A percentile compares a stretch with the other conserved stretches of the same genome.
Evolutionary conservation across 2,113 vertebrate species (phyloP).

Genomic region (Pycnonotus jocosus): DNA sequence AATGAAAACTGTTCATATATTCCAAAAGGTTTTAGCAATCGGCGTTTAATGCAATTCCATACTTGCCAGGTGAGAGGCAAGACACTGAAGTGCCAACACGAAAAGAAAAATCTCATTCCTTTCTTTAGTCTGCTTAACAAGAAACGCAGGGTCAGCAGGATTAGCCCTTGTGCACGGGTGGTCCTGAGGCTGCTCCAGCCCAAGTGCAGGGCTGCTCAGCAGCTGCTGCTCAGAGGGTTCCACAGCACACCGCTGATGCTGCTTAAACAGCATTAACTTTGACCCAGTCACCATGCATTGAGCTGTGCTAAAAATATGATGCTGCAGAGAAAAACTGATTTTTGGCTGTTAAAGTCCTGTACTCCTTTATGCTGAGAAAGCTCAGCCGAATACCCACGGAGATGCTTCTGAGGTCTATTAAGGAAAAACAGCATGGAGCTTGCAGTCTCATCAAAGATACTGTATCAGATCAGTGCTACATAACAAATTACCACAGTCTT

Average conservation of each 20-base stretch:
- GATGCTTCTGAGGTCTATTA: constrained; percentile 16
- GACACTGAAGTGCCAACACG: not conserved
- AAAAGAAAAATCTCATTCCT: not conserved
- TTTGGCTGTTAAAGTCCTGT: not conserved
- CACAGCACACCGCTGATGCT: not conserved
- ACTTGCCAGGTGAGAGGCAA: not conserved
- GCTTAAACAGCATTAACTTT: not conserved
- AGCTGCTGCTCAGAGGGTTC: not conserved
- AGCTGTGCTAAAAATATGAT: not conserved
- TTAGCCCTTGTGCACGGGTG: not conserved
- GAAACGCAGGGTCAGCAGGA: not conserved
- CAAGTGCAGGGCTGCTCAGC: not conserved
- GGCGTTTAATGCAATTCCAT: not conserved
- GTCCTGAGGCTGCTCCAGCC: not conserved
- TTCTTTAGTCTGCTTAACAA: not conserved
- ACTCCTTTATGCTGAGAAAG: not conserved
- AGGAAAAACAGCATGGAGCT: constrained; percentile 31
- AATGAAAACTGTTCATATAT: not conserved
- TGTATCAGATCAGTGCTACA: constrained; percentile 8
- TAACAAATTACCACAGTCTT: constrained; percentile 13
- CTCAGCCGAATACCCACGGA: not conserved
- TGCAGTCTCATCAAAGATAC: not conserved
- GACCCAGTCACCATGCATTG: not conserved
- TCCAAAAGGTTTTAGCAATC: not conserved
- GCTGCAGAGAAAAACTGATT: not conserved